phyloP scores from a whole-genome alignment of 92 coral and sea anemone genomes.

The Phymanthus crucifer region DNA sequence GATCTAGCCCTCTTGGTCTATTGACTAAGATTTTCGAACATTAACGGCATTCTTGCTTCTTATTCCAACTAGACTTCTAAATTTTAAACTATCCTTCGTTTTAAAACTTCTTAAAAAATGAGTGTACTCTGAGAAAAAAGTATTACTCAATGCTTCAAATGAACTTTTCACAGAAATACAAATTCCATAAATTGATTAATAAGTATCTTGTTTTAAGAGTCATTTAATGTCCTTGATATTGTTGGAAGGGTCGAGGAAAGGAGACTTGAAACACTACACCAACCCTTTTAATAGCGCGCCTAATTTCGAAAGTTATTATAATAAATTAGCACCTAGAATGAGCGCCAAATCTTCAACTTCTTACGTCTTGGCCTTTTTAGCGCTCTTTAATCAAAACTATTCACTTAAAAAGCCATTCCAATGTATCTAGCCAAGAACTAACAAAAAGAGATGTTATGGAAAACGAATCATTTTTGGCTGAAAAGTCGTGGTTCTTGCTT shows the following conservation, averaged over 20 bases:
- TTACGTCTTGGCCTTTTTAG: neutral
- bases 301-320: conserved; percentile 5
- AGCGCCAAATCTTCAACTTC: neutral
- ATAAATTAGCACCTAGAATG: neutral
- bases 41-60: too few relatives aligned
- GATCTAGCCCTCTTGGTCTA: too few relatives aligned
- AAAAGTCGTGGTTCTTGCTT: neutral
- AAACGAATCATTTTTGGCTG: neutral
- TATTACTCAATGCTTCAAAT: too few relatives aligned
- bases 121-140: too few relatives aligned
- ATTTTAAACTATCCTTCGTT: too few relatives aligned
- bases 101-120: too few relatives aligned
- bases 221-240: too few relatives aligned
- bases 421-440: neutral
- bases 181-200: too few relatives aligned
- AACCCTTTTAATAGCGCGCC: conserved; percentile 1
- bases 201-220: too few relatives aligned
- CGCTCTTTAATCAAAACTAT: neutral
- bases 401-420: neutral
- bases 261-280: neutral
- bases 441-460: neutral
- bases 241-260: neutral
- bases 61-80: too few relatives aligned
- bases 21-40: too few relatives aligned
- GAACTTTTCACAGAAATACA: too few relatives aligned